These are phyloP conservation scores for Charadrius vociferus DNA, from an alignment of 2,113 vertebrate genomes.

Conservation along the genomic window DNA sequence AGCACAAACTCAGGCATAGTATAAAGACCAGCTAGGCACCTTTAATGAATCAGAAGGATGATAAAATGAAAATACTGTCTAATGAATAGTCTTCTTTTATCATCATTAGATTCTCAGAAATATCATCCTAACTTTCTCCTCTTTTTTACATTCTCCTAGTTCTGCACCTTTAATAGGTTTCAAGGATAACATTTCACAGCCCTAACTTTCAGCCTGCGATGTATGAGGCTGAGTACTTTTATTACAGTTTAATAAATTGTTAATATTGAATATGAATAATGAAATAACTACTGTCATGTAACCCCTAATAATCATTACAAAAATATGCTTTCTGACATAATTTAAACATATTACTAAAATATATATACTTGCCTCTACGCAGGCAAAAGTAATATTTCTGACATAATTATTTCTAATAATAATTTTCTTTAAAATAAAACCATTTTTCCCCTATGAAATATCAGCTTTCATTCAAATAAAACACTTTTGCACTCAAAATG, in stretches of 20 bases:
- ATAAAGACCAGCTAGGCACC: neutral
- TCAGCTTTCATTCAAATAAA: neutral
- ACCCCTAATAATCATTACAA: slow-evolving; percentile 36
- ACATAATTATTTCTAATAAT: slow-evolving; percentile 19
- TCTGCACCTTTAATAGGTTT: slow-evolving; percentile 35
- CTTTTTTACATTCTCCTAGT: slow-evolving; percentile 1
- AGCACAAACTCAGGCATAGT: neutral
- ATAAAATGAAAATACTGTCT: neutral
- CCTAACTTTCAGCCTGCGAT: neutral
- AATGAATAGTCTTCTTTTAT: neutral
- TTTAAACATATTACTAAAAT: slow-evolving; percentile 46
- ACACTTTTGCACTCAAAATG: neutral
- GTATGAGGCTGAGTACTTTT: slow-evolving; percentile 17
- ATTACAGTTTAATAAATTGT: slow-evolving; percentile 65
- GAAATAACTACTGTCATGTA: slow-evolving; percentile 44
- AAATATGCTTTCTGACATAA: slow-evolving; percentile 56
- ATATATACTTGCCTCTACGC: neutral
- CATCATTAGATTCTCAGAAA: neutral
- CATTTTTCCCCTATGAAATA: neutral
- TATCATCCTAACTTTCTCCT: neutral
- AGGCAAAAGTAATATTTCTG: slow-evolving; percentile 25
- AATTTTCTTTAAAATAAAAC: slow-evolving; percentile 7
- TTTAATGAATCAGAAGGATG: neutral
- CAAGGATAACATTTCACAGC: slow-evolving; percentile 47
- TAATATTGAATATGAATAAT: slow-evolving; percentile 68